A percentile compares a stretch with the other conserved stretches of the same genome.
These are phyloP conservation scores for Stichopus horrens DNA, from an alignment of 53 echinoderm and acorn worm genomes.

Conservation along the genomic window DNA sequence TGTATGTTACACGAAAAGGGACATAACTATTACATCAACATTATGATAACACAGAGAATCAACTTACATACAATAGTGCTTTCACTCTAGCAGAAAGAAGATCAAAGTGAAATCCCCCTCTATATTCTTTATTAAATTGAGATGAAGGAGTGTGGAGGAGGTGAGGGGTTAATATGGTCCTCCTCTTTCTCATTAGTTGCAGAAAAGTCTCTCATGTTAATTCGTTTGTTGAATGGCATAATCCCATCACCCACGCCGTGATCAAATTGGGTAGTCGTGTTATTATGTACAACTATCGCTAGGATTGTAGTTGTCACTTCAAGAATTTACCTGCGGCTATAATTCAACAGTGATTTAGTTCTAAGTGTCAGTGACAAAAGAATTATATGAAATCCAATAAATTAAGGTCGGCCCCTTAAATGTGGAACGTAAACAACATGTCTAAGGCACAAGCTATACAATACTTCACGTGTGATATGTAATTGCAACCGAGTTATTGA, in stretches of 20 bases:
- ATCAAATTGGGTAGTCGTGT: no score
- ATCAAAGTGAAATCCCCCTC: no score
- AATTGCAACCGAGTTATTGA: background rate
- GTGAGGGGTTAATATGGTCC: background rate
- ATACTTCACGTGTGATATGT: background rate
- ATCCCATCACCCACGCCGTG: no score
- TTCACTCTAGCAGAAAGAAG: no score
- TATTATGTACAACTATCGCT: no score
- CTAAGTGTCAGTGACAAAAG: constrained; percentile 18
- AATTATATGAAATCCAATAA: background rate
- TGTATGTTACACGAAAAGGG: no score
- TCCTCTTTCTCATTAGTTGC: no score
- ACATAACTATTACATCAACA: no score
- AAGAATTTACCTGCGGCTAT: background rate
- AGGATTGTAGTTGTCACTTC: background rate
- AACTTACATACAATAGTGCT: no score
- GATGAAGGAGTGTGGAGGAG: background rate
- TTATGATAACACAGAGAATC: no score
- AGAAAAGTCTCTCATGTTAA: no score
- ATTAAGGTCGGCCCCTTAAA: background rate
- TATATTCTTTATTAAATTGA: background rate
- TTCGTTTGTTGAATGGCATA: no score
- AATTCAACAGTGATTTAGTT: constrained; percentile 5
- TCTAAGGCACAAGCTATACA: background rate
- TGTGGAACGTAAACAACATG: background rate